Evolutionary conservation across 2,113 vertebrate species (phyloP), one percentile per base, ranked within the genome.

Genomic region (Callorhinus ursinus): DNA sequence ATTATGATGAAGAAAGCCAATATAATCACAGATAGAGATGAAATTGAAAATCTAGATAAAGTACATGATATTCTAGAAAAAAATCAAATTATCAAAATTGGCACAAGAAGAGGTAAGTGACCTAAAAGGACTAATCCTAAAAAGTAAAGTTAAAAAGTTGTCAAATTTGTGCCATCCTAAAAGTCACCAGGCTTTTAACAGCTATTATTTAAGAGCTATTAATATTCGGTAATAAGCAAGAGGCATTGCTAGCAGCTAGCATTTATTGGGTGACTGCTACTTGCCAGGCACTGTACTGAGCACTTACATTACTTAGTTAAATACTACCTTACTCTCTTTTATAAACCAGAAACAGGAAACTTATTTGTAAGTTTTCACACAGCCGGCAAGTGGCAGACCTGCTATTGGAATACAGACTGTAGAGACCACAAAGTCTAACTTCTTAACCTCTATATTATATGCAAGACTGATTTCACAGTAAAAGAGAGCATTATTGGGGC

Each of bases 11-110:
- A 80, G 28, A 63, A 89, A 26, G 51, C 28, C 61, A 72, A 76
- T 65, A 74, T 12, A 86, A 42, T 49, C 39, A 85, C 51, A 95
- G 49, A 57, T 26, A 81, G 5, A 93, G 39, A 57, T 12, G 19
- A 91, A 93, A 84, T 22, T 61, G 2, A 85, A 93, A 79, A 59
- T 93, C 59, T 63, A 71, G 5, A 39, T 55, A 90, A 83, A 95
- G 33, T 49, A 71, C 9, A 5, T 77, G 19, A 46, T 39, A 79
- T 6, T 83, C 59, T 49, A 74, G 42, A 55, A 18, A 61, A 39
- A 80, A 46, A 49, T 39, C 67, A 49, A 76, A 59, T 86, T 15
- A 42, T 39, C 15, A 93, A 61, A 95, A 77, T 46, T 76, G 16
- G 10, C 67, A 67, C 31, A 82, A 84, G 42, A 87, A 55, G 26